Base-by-base conservation (phyloP, 2,888 invertebrate species). In the Caradrina kadenii region DNA sequence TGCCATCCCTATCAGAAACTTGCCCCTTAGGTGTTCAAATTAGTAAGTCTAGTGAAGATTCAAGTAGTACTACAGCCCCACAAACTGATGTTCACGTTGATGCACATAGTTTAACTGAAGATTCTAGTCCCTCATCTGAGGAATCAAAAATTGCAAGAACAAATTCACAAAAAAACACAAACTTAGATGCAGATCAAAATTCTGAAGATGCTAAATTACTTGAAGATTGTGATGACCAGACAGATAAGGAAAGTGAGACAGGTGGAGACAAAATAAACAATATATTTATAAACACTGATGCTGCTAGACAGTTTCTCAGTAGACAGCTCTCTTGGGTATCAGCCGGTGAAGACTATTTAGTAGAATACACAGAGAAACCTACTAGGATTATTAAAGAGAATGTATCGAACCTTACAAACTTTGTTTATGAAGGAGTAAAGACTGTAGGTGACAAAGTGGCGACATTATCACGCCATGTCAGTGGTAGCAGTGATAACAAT, bases 261-360 rank as follows among this genome's bases (percentile, higher is more conserved):
- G 87, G 87, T 79, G 87, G 90, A 78, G 94, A 95, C 63, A 96
- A 96, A 85, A 92, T 96, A 69, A 97, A 97, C 85, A 97, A 97
- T 84, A 97, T 97, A 85, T 97, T 98, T 88, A 97, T 98, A n/a
- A 97, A 98, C 88, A 97, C 97, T 39, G 97, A 97, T 93, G 97
- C 97, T 56, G 98, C 98, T 5, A 96, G 97, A 84, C 97, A 98
- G 84, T 98, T 97, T 92, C 91, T 98, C 62, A 97, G 97, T 21
- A 96, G 97, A 82, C 98, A 98, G 86, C 92, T 98, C 22, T 97
- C 97, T 2, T 97, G 97, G 97, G 97, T 97, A 63, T 97, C 97
- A 13, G 95, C 96, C 11, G 97, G 97, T 58, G 97, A 97, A 88
- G 97, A 97, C 85, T 96, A 97, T 84, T 90, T 97, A 60, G 96